A percentile compares a stretch with the other conserved stretches of the same genome.
Evolutionary conservation across 2,888 invertebrate species (phyloP).

Genomic region (Molorchus minor): DNA sequence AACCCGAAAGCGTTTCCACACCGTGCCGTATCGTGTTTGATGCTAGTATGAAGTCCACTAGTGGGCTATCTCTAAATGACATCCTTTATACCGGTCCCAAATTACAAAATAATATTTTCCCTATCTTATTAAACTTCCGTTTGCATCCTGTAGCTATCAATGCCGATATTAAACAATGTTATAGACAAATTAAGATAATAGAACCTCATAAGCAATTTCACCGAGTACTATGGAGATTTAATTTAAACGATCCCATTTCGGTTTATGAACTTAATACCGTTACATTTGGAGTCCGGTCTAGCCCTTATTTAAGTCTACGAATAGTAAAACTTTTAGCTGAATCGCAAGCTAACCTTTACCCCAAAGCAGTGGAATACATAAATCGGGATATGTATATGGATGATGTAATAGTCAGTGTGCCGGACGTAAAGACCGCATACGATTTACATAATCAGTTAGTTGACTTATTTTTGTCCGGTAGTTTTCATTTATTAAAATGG

Average conservation of each 20-base stretch:
- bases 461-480: background rate
- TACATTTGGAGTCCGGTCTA: too few species aligned
- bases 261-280: slow-evolving; percentile 1
- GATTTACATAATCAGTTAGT: background rate
- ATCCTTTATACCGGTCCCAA: background rate
- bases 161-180: too few species aligned
- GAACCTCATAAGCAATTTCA: background rate
- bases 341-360: background rate
- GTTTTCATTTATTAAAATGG: slow-evolving; percentile 1
- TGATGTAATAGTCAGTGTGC: background rate
- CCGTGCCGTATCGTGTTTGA: background rate
- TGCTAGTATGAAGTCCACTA: background rate
- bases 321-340: background rate
- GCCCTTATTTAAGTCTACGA: too few species aligned
- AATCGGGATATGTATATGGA: too few species aligned
- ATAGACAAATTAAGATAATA: background rate
- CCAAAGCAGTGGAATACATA: background rate
- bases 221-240: slow-evolving; percentile 4
- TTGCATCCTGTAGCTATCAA: too few species aligned
- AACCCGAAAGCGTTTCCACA: too few species aligned
- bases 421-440: background rate
- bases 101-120: too few species aligned
- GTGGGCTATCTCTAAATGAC: background rate
- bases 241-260: background rate
- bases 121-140: too few species aligned